These are phyloP conservation scores for Sorex fumeus DNA, from an alignment of 2,113 vertebrate species.

Conservation along the genomic window DNA sequence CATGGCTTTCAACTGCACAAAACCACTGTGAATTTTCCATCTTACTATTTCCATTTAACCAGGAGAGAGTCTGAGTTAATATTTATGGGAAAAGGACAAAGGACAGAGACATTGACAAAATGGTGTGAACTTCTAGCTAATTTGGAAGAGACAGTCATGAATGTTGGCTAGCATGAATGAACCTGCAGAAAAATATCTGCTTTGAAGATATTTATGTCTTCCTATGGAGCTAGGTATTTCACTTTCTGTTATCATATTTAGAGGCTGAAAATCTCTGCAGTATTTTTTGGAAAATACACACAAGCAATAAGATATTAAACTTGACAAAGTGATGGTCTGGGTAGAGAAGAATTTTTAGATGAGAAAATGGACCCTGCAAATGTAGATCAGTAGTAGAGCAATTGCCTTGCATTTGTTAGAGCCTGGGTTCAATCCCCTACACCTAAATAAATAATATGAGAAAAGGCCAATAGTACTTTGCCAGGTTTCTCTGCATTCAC, in stretches of 20 bases:
- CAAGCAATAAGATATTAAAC: conserved; percentile 32
- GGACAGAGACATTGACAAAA: not conserved
- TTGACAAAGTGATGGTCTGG: not conserved
- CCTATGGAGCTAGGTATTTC: not conserved
- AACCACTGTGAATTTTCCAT: not conserved
- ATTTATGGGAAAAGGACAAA: not conserved
- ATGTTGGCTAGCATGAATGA: not conserved
- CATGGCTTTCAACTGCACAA: not conserved
- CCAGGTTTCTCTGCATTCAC: conserved; percentile 12
- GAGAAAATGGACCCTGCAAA: not conserved
- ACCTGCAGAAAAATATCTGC: not conserved
- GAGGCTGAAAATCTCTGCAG: not conserved
- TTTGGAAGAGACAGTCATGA: not conserved
- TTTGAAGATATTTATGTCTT: not conserved
- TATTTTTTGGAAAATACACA: conserved; percentile 29
- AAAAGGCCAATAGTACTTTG: not conserved
- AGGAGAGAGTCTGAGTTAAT: not conserved
- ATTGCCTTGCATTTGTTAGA: too few relatives aligned
- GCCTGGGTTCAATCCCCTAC: too few relatives aligned
- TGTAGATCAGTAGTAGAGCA: too few relatives aligned
- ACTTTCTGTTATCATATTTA: not conserved
- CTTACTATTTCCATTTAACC: not conserved
- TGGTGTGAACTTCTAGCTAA: not conserved
- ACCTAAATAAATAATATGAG: too few relatives aligned
- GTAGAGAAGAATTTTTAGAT: conserved; percentile 17